Conservation (phyloP, 2,888 invertebrate genomes). For the Amitus sp. region DNA sequence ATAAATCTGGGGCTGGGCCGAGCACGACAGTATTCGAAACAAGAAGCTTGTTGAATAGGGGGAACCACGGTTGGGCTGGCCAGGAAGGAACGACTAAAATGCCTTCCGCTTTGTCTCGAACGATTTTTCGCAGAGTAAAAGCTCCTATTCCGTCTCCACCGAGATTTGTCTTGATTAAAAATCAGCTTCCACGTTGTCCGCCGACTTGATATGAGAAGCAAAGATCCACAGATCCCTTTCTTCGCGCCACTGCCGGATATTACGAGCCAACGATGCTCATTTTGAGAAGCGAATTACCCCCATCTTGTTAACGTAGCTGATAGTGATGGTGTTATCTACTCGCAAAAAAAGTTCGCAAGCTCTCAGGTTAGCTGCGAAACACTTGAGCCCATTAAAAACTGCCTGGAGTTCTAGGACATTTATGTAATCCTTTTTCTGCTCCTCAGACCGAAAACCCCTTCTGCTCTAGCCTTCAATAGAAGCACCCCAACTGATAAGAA, state of each 20-base stretch:
- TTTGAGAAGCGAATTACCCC: slow-evolving; percentile 7
- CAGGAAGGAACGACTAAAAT: slow-evolving; percentile 22
- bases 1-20: slow-evolving; percentile 28
- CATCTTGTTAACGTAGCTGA: slow-evolving; percentile 6
- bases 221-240: slow-evolving; percentile 3
- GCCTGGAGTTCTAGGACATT: slow-evolving; percentile 11
- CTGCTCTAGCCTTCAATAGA: background rate
- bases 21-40: slow-evolving; percentile 11
- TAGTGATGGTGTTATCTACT: slow-evolving; percentile 7
- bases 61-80: slow-evolving; percentile 24
- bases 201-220: slow-evolving; percentile 7
- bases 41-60: slow-evolving; percentile 10
- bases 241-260: slow-evolving; percentile 12
- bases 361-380: background rate
- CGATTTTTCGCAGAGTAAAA: slow-evolving; percentile 18
- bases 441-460: slow-evolving; percentile 11
- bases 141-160: slow-evolving; percentile 8
- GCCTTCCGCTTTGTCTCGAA: slow-evolving; percentile 9
- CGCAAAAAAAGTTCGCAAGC: slow-evolving; percentile 4
- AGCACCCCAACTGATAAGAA: slow-evolving; percentile 9
- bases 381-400: slow-evolving; percentile 1
- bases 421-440: slow-evolving; percentile 9
- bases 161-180: slow-evolving; percentile 7
- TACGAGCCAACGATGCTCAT: background rate
- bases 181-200: slow-evolving; percentile 12